These are phyloP conservation scores for Melanotaenia duboulayi DNA, from an alignment of 2,113 vertebrate genomes.

Conservation along the genomic window DNA sequence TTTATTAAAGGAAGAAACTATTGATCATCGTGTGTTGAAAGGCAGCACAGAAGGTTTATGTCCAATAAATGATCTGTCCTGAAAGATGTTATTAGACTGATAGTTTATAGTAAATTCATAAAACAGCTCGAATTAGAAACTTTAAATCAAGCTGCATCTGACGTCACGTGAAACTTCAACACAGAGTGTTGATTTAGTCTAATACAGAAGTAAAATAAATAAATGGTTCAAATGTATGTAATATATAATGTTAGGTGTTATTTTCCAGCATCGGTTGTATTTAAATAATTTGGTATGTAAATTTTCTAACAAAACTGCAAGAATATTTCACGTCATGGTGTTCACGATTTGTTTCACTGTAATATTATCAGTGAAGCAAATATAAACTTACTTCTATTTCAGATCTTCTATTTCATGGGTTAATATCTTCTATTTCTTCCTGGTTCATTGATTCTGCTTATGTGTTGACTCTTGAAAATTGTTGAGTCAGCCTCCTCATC, in stretches of 20 bases:
- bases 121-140: slow-evolving; percentile 28
- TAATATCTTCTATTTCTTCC: not conserved
- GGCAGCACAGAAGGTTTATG: slow-evolving; percentile 24
- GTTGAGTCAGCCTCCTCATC: slow-evolving; percentile 42
- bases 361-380: too few species aligned
- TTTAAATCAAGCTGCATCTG: slow-evolving; percentile 24
- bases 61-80: slow-evolving; percentile 35
- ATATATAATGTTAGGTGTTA: too few species aligned
- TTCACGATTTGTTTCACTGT: too few species aligned
- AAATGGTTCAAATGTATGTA: too few species aligned
- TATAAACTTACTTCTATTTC: too few species aligned
- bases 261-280: slow-evolving; percentile 5
- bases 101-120: slow-evolving; percentile 30
- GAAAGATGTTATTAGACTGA: slow-evolving; percentile 24
- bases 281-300: too few species aligned
- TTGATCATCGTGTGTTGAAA: slow-evolving; percentile 24
- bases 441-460: slow-evolving; percentile 31
- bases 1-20: not conserved
- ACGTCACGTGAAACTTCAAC: slow-evolving; percentile 27
- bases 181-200: slow-evolving; percentile 20
- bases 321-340: too few species aligned
- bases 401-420: too few species aligned
- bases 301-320: too few species aligned
- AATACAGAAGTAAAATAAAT: slow-evolving; percentile 31
- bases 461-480: slow-evolving; percentile 14